Conservation (phyloP, 2,888 invertebrate species). For the Lycophotia porphyrea region DNA sequence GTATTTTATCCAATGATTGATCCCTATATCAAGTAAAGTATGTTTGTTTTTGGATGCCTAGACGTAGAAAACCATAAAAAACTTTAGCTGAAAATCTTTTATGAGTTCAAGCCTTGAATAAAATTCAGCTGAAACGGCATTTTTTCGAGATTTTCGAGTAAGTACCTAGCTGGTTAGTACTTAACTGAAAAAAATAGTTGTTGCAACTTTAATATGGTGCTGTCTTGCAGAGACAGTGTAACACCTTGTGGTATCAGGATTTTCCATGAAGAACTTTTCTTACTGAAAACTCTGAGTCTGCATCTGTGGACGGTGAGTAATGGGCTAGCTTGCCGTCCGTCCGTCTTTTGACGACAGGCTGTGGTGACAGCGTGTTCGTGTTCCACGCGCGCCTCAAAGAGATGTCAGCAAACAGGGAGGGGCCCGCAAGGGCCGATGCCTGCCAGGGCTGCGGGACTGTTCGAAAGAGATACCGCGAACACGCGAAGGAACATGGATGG, state of each 20-base stretch:
- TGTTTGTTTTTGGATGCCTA: neutral
- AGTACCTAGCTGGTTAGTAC: no score
- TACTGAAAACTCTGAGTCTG: neutral
- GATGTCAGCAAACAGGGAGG: no score
- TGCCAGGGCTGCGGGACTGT: no score
- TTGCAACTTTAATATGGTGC: neutral
- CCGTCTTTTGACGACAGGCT: no score
- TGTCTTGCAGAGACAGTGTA: neutral
- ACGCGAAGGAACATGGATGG: no score
- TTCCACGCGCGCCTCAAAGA: no score
- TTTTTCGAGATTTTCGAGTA: neutral
- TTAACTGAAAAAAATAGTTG: neutral
- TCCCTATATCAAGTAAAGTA: neutral
- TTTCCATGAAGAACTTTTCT: neutral
- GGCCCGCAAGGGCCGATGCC: no score
- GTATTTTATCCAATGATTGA: neutral
- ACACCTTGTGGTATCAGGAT: neutral
- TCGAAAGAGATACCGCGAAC: no score
- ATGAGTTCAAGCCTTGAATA: neutral
- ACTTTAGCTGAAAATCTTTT: no score
- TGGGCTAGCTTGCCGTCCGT: no score
- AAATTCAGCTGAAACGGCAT: neutral
- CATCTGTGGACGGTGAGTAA: no score
- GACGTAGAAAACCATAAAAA: neutral
- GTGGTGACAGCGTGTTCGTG: no score